Base-by-base conservation (phyloP, 2,888 invertebrate genomes). In the Drosophila tanythrix region DNA sequence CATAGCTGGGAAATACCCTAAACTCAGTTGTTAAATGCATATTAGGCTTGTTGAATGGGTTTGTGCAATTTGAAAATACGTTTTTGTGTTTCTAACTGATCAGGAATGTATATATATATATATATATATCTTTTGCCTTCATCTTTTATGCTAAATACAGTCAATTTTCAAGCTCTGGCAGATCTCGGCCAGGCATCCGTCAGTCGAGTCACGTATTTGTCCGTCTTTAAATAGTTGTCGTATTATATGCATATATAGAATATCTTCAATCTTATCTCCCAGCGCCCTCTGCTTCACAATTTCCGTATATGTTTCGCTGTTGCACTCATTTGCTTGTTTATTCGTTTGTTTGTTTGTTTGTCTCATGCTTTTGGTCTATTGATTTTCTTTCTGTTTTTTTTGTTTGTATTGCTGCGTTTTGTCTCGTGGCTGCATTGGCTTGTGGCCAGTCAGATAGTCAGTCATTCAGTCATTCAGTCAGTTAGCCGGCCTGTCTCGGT, bases 311-410 rank as follows among this genome's bases (percentile, higher is more conserved):
- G 74, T 71, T 51, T 68, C 59, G 79, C 62, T 63, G 31, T 50
- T 64, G 48, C 61, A 52, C 25, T 35, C 46, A 72, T 83, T 83
- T 73, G 35, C 64, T 68, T 61, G 64, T 73, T 68, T 53, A 36
- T 55, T 27, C 11, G 46, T 51, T 63, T 79, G 69, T 61, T 76
- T 76, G 62, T 69, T 74, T 63, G 52, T 53, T 55, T 50, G 38
- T 35, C 56, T 73, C 59, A 63, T 77, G 81, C 71, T 72, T 81
- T 77, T 74, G 81, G 60, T 71, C 65, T 90, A 90, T 90, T 88
- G 87, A 90, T 87, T 87, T 88, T 90, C 67, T 36, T 59, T n/a
- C 48, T 58, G 50, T 65, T 70, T 60, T 53, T 38, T 61, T 59
- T 64, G n/a, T 70, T 73, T 66, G 57, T 75, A 63, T 50, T 50